Evolutionary conservation across 2,113 vertebrate species (phyloP), one percentile per base, ranked within the genome.

Genomic region (Anseranas semipalmata): DNA sequence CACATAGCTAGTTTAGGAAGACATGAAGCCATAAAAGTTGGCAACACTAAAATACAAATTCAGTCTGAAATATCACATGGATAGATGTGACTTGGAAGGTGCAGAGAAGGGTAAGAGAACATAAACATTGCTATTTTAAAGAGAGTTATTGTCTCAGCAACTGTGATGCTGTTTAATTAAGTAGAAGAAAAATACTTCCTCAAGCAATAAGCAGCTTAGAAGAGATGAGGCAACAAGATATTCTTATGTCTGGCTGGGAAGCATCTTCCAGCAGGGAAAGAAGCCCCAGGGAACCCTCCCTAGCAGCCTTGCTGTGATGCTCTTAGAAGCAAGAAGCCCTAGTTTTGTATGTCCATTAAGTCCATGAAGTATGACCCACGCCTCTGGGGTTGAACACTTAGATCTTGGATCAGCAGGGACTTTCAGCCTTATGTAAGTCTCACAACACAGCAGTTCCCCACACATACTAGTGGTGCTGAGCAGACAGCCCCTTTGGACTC

Each of bases 1-100:
- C 95, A 84, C 86, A 91, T 71, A 91, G 85, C 63, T 92, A 96
- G 86, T 96, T 97, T 97, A 94, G 93, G 82, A 96, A 73, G 93
- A 90, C 73, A 95, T 20, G 60, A 90, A 60, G 80, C 85, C 59
- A 76, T 93, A 91, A 96, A 85, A 78, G 18, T 81, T 90, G 83
- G 53, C 67, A 85, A 46, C 65, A 79, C 19, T 93, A 60, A 94
- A 97, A 96, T 87, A 91, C n/a, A 90, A 96, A 97, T 86, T 93
- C 18, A 41, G 56, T 89, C 27, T 30, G 88, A 94, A 96, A 63
- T 58, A 88, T 89, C n/a, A 37, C 4, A 33, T 1, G 15, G 60
- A 75, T 80, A 90, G n/a, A 91, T 88, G 43, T 60, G 41, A 95
- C 45, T 96, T 71, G 22, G 74, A 95, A 87, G 56, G 37, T 84